Evolutionary conservation across 2,113 vertebrate genomes (phyloP).

Genomic region (Corythornis vintsioides): DNA sequence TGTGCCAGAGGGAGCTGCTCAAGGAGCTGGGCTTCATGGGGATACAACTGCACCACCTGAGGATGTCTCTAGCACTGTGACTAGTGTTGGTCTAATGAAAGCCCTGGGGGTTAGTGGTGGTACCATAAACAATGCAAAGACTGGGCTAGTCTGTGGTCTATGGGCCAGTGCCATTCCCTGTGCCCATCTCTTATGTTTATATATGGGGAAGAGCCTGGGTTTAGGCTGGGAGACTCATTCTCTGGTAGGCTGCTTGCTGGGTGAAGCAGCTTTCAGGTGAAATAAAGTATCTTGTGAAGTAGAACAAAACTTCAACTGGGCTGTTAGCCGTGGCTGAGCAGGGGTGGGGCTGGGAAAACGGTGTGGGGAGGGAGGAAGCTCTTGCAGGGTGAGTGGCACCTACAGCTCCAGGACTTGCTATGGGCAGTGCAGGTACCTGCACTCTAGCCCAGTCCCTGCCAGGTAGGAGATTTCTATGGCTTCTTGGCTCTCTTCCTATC

Average conservation of each 20-base stretch:
- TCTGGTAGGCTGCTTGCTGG: neutral
- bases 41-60: accelerated
- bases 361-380: neutral
- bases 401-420: neutral
- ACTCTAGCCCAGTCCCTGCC: neutral
- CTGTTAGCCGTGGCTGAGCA: neutral
- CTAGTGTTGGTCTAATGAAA: neutral
- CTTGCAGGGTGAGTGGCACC: neutral
- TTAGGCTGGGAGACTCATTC: neutral
- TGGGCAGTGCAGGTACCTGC: neutral
- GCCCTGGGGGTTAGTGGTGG: neutral
- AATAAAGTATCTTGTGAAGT: neutral
- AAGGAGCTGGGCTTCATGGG: accelerated
- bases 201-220: neutral
- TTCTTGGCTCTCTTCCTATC: neutral
- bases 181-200: too few relatives aligned
- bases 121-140: accelerated
- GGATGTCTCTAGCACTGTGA: accelerated
- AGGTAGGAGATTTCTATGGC: neutral
- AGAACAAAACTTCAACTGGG: neutral
- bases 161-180: too few relatives aligned
- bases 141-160: accelerated
- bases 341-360: slow-evolving; percentile 44
- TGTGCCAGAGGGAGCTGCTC: neutral
- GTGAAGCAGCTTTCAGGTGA: neutral